Evolutionary conservation across 2,113 vertebrate species (phyloP), one percentile per base, ranked within the genome.

Genomic region (Lonchura striata): DNA sequence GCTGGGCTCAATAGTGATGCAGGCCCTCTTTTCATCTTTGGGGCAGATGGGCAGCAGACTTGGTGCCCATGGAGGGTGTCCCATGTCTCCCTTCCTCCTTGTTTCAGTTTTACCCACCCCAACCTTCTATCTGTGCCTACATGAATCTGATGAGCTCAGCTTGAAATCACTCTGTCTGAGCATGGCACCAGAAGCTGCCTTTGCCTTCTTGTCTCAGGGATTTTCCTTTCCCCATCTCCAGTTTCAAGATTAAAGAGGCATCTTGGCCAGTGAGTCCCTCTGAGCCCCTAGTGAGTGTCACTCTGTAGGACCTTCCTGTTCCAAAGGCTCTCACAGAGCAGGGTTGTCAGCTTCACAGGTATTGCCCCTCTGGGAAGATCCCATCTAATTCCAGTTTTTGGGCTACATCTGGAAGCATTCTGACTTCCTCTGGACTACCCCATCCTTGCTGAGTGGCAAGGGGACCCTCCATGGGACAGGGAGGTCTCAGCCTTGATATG

Each of bases 211-310:
- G 5, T 69, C 30, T 69, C 90, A 39, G 33, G 12, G 31, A 6
- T 76, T 75, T 85, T 82, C 22, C 12, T 87, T 35, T 86, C 18
- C 17, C 13, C 17, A 50, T 3, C 5, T 28, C 28, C 46, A 37
- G 7, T 46, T 65, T 61, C 31, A 70, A 70, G 59, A 77, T 9
- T 21, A 56, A 80, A 82, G 47, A 71, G 25, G 24, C 47, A 86
- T 33, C 19, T 27, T 56, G 24, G 30, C 8, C 27, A 35, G 30
- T 0, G 1, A 64, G 13, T 17, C 60, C 11, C 11, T 44, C 27
- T 2, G 6, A 75, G 19, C 5, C 11, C 0, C 42, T n/a, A 15
- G 15, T 1, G 5, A 78, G 9, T 24, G n/a, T 77, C 23, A 35
- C 6, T 52, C 37, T 50, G 14, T 27, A 31, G 59, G 21, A 85